Percentiles rank a stretch among this genome's conserved stretches.
Conservation (phyloP, 2,797 vertebrate genomes). For the Smutsia gigantea region DNA sequence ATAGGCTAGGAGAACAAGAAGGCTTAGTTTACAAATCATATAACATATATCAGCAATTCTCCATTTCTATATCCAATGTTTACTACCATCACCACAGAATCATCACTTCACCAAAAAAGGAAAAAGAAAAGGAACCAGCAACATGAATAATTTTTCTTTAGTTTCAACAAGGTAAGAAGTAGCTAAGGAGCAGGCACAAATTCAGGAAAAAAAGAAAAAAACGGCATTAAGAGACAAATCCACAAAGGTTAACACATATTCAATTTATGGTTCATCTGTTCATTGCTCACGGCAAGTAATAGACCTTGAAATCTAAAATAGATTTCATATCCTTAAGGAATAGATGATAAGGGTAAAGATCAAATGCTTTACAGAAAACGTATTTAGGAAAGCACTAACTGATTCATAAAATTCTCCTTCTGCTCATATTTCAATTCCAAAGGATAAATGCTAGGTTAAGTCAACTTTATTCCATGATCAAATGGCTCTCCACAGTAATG, state of each 20-base stretch:
- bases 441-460: slow-evolving; percentile 49
- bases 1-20: background rate
- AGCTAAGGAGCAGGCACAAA: slow-evolving; percentile 34
- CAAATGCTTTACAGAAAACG: slow-evolving; percentile 51
- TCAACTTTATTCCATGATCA: background rate
- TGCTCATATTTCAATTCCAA: slow-evolving; percentile 54
- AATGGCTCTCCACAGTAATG: background rate
- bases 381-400: slow-evolving; percentile 59
- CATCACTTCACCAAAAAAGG: background rate
- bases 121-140: background rate
- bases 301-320: slow-evolving; percentile 73
- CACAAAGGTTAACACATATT: slow-evolving; percentile 64
- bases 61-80: background rate
- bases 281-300: slow-evolving; percentile 64
- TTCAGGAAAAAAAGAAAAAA: slow-evolving; percentile 24
- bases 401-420: slow-evolving; percentile 64
- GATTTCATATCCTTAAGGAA: slow-evolving; percentile 68
- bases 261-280: slow-evolving; percentile 62
- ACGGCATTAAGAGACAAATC: slow-evolving; percentile 61
- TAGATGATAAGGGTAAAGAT: slow-evolving; percentile 61
- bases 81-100: background rate
- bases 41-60: background rate
- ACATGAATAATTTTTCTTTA: background rate
- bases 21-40: background rate
- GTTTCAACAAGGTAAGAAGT: background rate